Evolutionary conservation across 2,888 invertebrate genomes (phyloP).

Genomic region (Agrilus biguttatus): DNA sequence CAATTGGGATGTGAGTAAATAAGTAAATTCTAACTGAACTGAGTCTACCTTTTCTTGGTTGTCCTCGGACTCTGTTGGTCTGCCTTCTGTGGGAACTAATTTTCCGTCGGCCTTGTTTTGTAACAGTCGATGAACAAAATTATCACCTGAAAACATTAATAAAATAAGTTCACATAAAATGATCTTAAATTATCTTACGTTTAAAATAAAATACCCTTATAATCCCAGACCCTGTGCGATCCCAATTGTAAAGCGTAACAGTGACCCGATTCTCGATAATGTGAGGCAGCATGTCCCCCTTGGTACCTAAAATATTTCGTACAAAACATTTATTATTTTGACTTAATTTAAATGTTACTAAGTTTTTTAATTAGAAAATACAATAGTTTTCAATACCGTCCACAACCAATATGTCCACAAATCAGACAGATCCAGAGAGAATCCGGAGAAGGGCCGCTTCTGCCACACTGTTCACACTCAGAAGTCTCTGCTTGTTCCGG

Average conservation of each 20-base stretch:
- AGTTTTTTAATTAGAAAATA: neutral
- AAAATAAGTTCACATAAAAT: conserved; percentile 19
- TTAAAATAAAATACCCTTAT: conserved; percentile 76
- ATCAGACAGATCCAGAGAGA: conserved; percentile 97
- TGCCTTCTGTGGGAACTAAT: conserved; percentile 66
- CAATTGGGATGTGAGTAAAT: conserved; percentile 86
- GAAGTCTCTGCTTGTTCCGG: conserved; percentile 41
- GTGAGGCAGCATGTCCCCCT: conserved; percentile 87
- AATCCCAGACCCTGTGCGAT: conserved; percentile 97
- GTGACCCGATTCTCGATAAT: conserved; percentile 90
- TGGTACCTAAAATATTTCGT: conserved; percentile 32
- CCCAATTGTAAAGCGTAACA: conserved; percentile 95
- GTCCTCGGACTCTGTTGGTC: conserved; percentile 41
- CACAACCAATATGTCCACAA: conserved; percentile 97
- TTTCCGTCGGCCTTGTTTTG: conserved; percentile 97
- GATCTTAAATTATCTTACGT: too few relatives aligned
- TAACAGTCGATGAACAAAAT: conserved; percentile 88
- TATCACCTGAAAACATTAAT: conserved; percentile 47
- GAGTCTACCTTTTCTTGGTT: conserved; percentile 80
- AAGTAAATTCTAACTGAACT: conserved; percentile 91
- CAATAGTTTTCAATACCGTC: conserved; percentile 36
- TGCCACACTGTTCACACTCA: conserved; percentile 43
- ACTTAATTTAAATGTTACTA: too few relatives aligned
- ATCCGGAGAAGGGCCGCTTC: conserved; percentile 43
- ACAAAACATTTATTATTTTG: neutral